Evolutionary conservation across 1,140 invertebrate genomes (phyloP), one percentile per base, ranked within the genome.

Genomic region (Teleogryllus occipitalis): DNA sequence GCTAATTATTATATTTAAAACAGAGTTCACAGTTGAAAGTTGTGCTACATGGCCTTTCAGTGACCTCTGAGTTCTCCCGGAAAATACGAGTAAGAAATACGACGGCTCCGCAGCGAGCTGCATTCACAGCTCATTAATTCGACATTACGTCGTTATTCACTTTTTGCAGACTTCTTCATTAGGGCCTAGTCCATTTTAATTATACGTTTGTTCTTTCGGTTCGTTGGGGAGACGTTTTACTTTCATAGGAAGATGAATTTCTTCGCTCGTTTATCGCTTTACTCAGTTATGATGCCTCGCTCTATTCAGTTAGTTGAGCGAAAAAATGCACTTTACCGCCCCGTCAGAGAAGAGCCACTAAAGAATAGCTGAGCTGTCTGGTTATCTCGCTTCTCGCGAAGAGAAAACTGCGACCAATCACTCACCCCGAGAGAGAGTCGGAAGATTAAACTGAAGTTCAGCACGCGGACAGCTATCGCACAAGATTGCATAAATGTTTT

Each of bases 161-260:
- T 65, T 65, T 65, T 65, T 65, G 54, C 18, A 18, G 54, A 10
- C 18, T 65, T 65, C 54, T 65, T 65, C 54, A 65, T 65, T 65
- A 65, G 54, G 54, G 18, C 10, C 54, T 65, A 65, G 54, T 14
- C 27, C 18, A 65, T 65, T 65, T 65, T 65, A 65, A 65, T 65
- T 65, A 65, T 65, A 18, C 54, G 54, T 65, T 65, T 65, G 54
- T 65, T 65, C 54, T 65, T 65, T 10, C 54, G 18, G 18, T 18
- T 65, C 54, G 54, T 65, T 65, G 54, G 2, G 27, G 27, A 39
- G 54, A 65, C 54, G 54, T 65, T 65, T 65, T 18, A 14, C 54
- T 65, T 65, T 18, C 54, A 65, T 65, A 65, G 54, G 54, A 65
- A 65, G 54, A 65, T 65, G 54, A 65, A 65, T 65, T 65, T 65